These are phyloP conservation scores for Sinonovacula constricta DNA, from an alignment of 1,140 invertebrate genomes.

Conservation along the genomic window DNA sequence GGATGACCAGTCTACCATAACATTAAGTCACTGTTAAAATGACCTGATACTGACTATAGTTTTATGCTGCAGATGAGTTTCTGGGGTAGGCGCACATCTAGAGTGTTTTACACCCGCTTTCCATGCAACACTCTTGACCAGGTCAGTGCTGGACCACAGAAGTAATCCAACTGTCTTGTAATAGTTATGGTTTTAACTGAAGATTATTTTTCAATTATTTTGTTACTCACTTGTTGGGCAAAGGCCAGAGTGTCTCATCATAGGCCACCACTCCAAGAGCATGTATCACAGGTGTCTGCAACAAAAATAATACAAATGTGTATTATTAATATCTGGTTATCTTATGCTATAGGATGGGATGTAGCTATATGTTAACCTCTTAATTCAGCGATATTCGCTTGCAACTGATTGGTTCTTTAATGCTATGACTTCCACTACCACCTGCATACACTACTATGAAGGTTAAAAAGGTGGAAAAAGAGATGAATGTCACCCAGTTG, in stretches of 20 bases:
- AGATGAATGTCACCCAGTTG: too few species aligned
- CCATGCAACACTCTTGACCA: background rate
- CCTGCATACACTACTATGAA: too few species aligned
- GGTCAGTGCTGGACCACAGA: background rate
- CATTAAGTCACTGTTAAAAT: too few species aligned
- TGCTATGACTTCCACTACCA: too few species aligned
- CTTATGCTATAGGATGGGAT: too few species aligned
- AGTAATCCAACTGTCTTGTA: background rate
- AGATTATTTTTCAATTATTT: background rate
- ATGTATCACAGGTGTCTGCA: slow-evolving; percentile 76
- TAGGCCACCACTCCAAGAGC: slow-evolving; percentile 72
- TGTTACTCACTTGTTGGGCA: slow-evolving; percentile 69
- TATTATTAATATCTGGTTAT: too few species aligned
- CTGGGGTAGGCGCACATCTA: background rate
- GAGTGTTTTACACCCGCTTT: background rate
- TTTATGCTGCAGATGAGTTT: background rate
- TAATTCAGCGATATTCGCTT: too few species aligned
- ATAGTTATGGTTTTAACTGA: background rate
- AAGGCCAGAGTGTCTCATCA: slow-evolving; percentile 69
- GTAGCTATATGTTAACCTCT: too few species aligned
- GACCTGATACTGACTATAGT: background rate
- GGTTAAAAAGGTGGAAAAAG: too few species aligned
- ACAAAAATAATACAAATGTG: too few species aligned
- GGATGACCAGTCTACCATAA: too few species aligned
- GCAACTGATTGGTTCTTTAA: too few species aligned